A percentile compares a stretch with the other conserved stretches of the same genome.
These are phyloP conservation scores for Hydractinia symbiolongicarpus DNA, from an alignment of 30 jellyfish, hydroid and myxozoan genomes.

Conservation along the genomic window DNA sequence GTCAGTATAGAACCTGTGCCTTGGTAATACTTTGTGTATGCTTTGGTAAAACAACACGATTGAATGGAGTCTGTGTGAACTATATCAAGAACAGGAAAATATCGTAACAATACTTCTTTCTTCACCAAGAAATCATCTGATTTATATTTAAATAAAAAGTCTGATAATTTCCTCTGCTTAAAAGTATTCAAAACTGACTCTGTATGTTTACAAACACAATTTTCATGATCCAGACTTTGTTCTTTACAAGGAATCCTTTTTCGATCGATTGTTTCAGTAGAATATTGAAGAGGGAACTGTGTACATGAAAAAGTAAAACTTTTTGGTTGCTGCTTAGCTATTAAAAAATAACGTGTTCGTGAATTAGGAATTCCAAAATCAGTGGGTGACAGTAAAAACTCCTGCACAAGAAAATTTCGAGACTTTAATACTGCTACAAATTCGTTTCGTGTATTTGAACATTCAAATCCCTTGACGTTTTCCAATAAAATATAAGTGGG, in stretches of 20 bases:
- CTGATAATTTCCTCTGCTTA: constrained; percentile 3
- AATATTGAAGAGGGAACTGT: not conserved
- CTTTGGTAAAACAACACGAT: constrained; percentile 88
- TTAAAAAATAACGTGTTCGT: constrained; percentile 72
- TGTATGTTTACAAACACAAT: constrained; percentile 9
- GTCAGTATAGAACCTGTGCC: constrained; percentile 78
- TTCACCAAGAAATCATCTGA: not conserved
- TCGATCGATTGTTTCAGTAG: not conserved
- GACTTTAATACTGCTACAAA: not conserved
- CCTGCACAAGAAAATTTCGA: constrained; percentile 27
- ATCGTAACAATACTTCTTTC: constrained; percentile 19
- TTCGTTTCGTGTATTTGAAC: constrained; percentile 56
- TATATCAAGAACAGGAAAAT: constrained; percentile 41
- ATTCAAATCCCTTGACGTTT: constrained; percentile 92
- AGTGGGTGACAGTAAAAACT: constrained; percentile 64
- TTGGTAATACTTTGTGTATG: constrained; percentile 60
- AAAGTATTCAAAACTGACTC: not conserved
- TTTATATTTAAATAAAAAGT: not conserved
- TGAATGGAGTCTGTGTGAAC: constrained; percentile 48
- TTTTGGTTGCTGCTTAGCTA: constrained; percentile 48
- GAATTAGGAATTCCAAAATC: constrained; percentile 91
- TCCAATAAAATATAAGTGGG: constrained; percentile 73
- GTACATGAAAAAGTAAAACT: not conserved
- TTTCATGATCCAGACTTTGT: not conserved
- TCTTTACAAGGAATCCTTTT: not conserved